Conservation (phyloP, 2,888 invertebrate genomes). For the Scaptomyza polygonia region DNA sequence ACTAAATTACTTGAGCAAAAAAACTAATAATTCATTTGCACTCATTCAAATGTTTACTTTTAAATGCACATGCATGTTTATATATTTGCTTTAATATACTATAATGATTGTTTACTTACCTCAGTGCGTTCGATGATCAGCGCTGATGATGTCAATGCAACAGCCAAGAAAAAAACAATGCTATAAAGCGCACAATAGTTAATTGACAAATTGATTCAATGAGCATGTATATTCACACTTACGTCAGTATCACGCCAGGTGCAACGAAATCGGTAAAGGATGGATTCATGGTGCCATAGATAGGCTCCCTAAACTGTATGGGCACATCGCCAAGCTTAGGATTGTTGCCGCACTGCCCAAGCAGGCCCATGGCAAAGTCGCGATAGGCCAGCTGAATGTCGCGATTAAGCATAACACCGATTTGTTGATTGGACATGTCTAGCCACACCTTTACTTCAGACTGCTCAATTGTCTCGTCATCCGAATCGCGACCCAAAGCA, state of each 20-base stretch:
- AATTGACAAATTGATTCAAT: conserved; percentile 5
- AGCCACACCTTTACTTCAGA: conserved; percentile 95
- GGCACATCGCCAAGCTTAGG: conserved; percentile 94
- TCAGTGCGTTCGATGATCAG: conserved; percentile 96
- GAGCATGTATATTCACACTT: conserved; percentile 83
- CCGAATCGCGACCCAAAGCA: conserved; percentile 91
- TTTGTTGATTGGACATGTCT: conserved; percentile 98
- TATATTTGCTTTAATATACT: no score
- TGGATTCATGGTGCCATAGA: conserved; percentile 94
- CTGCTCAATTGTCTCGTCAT: conserved; percentile 93
- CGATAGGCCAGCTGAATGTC: conserved; percentile 94
- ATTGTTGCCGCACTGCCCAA: conserved; percentile 91
- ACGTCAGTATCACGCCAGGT: conserved; percentile 97
- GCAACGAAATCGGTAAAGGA: conserved; percentile 98
- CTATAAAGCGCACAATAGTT: conserved; percentile 85
- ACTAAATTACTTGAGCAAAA: no score
- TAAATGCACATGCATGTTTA: no score
- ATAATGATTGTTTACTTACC: conserved; percentile 71
- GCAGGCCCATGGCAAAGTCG: conserved; percentile 91
- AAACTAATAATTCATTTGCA: no score
- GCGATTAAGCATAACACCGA: conserved; percentile 94
- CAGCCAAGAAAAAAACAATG: conserved; percentile 98
- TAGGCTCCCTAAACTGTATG: conserved; percentile 94
- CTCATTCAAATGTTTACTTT: no score
- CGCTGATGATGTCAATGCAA: conserved; percentile 96